Base-by-base conservation (phyloP, 2,888 invertebrate genomes). In the Caenorhabditis plicata region DNA sequence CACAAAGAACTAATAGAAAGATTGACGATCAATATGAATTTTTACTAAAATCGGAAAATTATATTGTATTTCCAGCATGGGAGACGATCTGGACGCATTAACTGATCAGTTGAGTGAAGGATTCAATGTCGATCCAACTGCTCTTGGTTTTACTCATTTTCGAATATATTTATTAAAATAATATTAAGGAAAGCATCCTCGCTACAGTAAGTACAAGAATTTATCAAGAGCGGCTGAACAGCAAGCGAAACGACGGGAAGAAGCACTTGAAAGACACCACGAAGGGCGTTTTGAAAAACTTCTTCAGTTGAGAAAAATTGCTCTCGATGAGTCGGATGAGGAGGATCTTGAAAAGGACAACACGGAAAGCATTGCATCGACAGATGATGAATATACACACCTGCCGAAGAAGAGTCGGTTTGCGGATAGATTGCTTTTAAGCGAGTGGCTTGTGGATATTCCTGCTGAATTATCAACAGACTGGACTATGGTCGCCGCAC, bases 381-480 rank as follows among this genome's bases (percentile, higher is more conserved):
- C 13, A 25, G 22, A 31, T 31, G 1, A 29, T 9, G 13, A 31
- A 8, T 23, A 31, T 31, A 31, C n/a, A n/a, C n/a, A n/a, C n/a
- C n/a, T n/a, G n/a, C n/a, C n/a, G n/a, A n/a, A n/a, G n/a, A n/a
- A 33, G 26, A 50, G 9, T 9, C 64, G 66, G 35, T 68, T 64
- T 38, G 54, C 52, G 4, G 55, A 64, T 25, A 51, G 66, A 35
- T 39, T 94, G 7, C 94, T 94, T 90, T 80, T 89, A 54, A 93
- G 94, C 0, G 95, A 96, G 82, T 96, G 94, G 94, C 84, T 96
- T 81, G 84, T 88, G 1, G 90, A 94, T 69, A 87, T 88, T 50
- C 96, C 96, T 0, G 81, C 83, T 49, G 73, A 73, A 15, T 45
- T 80, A 4, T 68, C 63, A 2, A 62, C 75, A 13, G 80, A 84